Base-by-base conservation (phyloP, 2,797 vertebrate species). In the Nothura maculosa region DNA sequence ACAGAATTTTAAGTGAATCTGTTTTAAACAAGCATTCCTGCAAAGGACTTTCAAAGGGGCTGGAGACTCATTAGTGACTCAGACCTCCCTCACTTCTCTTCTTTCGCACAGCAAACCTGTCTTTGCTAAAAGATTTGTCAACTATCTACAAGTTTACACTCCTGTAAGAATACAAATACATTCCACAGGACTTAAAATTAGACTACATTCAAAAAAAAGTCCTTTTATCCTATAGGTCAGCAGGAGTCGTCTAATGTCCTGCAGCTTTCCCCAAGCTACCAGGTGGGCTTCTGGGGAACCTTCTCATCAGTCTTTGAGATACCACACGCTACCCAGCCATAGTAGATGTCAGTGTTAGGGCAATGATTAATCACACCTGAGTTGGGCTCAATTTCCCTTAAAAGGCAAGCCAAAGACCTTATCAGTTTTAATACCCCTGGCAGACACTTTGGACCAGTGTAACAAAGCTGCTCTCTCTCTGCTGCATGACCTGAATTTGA, bases 361-460 rank as follows among this genome's bases (percentile, higher is more conserved):
- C 34, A 38, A 30, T 15, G 48, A 60, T 90, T 83, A 81, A 87
- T 82, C 85, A 83, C 2, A 2, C 20, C 32, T 40, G 13, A 45
- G 47, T 76, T 64, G n/a, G 27, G 34, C 47, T 93, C 63, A 67
- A 30, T 84, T 87, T 85, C 70, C 63, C 77, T 72, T 87, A 81
- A 91, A 91, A 87, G 63, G 43, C 70, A 82, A 92, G 18, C 14
- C 74, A 90, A 75, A 72, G 78, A 43, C 83, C 85, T 85, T 70
- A 79, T 92, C 62, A 60, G 42, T 75, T 94, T 79, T 84, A 79
- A 94, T 60, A 94, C 85, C 0, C 1, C 28, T 69, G 5, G 5
- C 57, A 91, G 87, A 74, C 43, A 67, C 62, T 81, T 69, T 3
- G 5, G 63, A 70, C 22, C 45, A 60, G 74, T 62, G 22, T 24